Evolutionary conservation across 1,140 invertebrate genomes (phyloP).

Genomic region (Drosophila tropicalis): DNA sequence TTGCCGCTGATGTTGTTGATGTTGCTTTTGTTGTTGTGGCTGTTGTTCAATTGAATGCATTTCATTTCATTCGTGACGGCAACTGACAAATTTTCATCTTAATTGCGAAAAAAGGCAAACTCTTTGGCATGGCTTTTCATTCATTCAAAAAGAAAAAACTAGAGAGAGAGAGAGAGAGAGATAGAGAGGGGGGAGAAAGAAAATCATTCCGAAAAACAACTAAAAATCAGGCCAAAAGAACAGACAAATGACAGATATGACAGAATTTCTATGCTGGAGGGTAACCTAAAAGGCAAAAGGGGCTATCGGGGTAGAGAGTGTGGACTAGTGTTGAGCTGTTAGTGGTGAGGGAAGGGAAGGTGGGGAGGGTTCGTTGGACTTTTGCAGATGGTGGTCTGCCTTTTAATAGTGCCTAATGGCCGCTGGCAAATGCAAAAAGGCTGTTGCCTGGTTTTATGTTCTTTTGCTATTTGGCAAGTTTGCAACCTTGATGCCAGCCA

Average conservation of each 20-base stretch:
- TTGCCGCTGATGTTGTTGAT: neutral
- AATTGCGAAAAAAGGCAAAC: conserved; percentile 62
- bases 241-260: conserved; percentile 38
- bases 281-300: neutral
- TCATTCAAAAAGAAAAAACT: conserved; percentile 42
- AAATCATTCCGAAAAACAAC: conserved; percentile 23
- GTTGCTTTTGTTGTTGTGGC: conserved; percentile 1
- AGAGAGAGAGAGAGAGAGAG: conserved; percentile 6
- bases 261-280: conserved; percentile 24
- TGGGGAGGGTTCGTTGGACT: neutral
- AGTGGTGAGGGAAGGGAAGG: neutral
- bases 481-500: conserved; percentile 66
- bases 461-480: conserved; percentile 39
- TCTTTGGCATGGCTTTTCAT: conserved; percentile 56
- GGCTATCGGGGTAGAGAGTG: conserved; percentile 23
- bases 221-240: conserved; percentile 15
- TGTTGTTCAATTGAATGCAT: conserved; percentile 75
- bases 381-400: conserved; percentile 17
- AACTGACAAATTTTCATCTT: conserved; percentile 73
- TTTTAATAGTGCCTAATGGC: conserved; percentile 66
- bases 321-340: conserved; percentile 18
- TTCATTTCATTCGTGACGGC: conserved; percentile 66
- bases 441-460: conserved; percentile 43
- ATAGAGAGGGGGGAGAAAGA: neutral
- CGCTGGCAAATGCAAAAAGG: conserved; percentile 62